Evolutionary conservation across 2,888 invertebrate genomes (phyloP).

Genomic region (Drosophila sordidapex): DNA sequence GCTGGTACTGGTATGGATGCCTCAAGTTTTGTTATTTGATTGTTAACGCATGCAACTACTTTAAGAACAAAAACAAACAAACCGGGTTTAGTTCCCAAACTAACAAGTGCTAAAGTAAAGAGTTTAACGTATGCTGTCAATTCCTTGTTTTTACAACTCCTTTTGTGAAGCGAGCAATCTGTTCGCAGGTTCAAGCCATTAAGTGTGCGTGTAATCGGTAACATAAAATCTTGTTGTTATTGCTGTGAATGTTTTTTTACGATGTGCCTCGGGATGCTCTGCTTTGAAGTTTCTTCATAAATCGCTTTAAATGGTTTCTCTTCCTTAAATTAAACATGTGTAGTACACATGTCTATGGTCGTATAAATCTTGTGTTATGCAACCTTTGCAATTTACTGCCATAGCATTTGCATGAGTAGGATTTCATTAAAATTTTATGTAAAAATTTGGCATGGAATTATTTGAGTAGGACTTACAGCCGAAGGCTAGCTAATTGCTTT

Average conservation of each 20-base stretch:
- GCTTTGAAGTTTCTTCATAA: constrained; percentile 46
- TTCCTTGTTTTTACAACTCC: constrained; percentile 24
- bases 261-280: constrained; percentile 28
- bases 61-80: constrained; percentile 17
- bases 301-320: constrained; percentile 56
- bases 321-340: constrained; percentile 64
- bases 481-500: constrained; percentile 44
- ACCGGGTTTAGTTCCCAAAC: not conserved
- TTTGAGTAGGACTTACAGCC: not conserved
- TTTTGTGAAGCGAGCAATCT: constrained; percentile 3
- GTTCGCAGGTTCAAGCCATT: constrained; percentile 4
- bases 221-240: constrained; percentile 14
- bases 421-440: constrained; percentile 51
- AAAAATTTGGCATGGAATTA: constrained; percentile 26
- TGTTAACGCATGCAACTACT: constrained; percentile 34
- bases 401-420: constrained; percentile 24
- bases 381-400: constrained; percentile 29
- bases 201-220: constrained; percentile 1
- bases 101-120: constrained; percentile 25
- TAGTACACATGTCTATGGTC: constrained; percentile 45
- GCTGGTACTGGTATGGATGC: constrained; percentile 40
- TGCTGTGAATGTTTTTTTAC: constrained; percentile 17
- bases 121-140: constrained; percentile 31
- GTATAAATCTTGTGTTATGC: constrained; percentile 18
- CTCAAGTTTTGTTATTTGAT: constrained; percentile 63